phyloP scores from a whole-genome alignment of 2,113 vertebrate genomes.

The Alces alces region DNA sequence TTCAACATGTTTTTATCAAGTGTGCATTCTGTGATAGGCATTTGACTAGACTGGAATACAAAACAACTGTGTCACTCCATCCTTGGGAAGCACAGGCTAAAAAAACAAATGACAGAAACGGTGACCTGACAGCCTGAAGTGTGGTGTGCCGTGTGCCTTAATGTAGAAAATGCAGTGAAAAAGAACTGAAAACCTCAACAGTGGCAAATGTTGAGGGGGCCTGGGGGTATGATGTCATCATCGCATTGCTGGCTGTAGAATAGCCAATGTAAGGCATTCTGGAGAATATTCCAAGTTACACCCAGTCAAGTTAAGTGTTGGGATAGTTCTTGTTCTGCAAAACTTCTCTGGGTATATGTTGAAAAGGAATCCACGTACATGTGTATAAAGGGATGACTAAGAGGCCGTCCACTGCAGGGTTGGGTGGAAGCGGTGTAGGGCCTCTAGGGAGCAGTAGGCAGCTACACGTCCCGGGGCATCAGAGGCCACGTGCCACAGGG shows the following conservation, averaged over 20 bases:
- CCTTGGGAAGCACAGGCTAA: not conserved
- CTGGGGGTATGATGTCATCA: not conserved
- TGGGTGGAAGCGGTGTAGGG: not conserved
- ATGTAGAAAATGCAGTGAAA: not conserved
- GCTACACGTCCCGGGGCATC: not conserved
- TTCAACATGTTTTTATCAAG: not conserved
- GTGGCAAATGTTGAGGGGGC: not conserved
- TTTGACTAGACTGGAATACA: not conserved
- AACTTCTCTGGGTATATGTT: not conserved
- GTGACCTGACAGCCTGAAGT: not conserved
- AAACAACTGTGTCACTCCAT: not conserved
- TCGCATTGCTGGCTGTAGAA: not conserved
- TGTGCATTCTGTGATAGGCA: not conserved
- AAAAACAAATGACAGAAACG: not conserved
- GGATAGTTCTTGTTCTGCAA: not conserved
- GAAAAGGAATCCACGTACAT: not conserved
- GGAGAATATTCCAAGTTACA: not conserved
- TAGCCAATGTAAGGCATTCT: not conserved
- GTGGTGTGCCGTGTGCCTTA: accelerated
- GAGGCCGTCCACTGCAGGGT: accelerated
- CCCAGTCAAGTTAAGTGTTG: not conserved
- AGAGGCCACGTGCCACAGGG: not conserved
- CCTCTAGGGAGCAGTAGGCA: not conserved
- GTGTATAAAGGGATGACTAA: not conserved
- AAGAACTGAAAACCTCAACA: not conserved